Base-by-base conservation (phyloP, 2,113 vertebrate genomes). In the Aptenodytes patagonicus region DNA sequence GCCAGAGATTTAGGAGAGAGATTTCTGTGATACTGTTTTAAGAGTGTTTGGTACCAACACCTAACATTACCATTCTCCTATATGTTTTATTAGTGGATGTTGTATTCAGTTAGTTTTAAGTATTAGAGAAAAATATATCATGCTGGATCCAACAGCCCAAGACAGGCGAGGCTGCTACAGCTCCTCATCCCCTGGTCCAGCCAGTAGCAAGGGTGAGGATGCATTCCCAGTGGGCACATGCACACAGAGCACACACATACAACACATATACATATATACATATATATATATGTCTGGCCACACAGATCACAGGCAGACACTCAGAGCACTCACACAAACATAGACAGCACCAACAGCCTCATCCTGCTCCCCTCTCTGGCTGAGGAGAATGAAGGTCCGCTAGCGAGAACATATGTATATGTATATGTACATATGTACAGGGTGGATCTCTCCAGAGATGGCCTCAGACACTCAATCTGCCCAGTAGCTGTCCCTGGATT, bases 181-280 rank as follows among this genome's bases (percentile, higher is more conserved):
- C 9, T 65, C 22, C 42, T 79, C 17, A 58, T 34, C 16, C 18
- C 22, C 15, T 85, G 7, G 8, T 55, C 31, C 18, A 49, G 9
- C 6, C 24, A 28, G 14, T 13, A 66, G 7, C 15, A 66, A 54
- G 28, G 16, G 29, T 34, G 13, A 65, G 29, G 11, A 28, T 52
- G 19, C 12, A 34, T 65, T 70, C 42, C 26, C 10, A 44, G n/a
- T 34, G 11, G 10, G 19, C 5, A 42, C 4, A 29, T 0, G 0
- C 12, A 25, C 31, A 18, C 3, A 58, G 8, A 52, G 20, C 8
- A n/a, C 11, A 19, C 5, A 58, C 9, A 18, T 17, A 49, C 4
- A 36, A 2, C 16, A 40, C 19, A 40, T 47, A 21, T 18, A 42
- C 18, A 36, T 18, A 26, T 38, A 42, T 17, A n/a, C 21, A n/a